Evolutionary conservation across 1,140 invertebrate species (phyloP), one percentile per base, ranked within the genome.

Genomic region (Drosophila bifasciata): DNA sequence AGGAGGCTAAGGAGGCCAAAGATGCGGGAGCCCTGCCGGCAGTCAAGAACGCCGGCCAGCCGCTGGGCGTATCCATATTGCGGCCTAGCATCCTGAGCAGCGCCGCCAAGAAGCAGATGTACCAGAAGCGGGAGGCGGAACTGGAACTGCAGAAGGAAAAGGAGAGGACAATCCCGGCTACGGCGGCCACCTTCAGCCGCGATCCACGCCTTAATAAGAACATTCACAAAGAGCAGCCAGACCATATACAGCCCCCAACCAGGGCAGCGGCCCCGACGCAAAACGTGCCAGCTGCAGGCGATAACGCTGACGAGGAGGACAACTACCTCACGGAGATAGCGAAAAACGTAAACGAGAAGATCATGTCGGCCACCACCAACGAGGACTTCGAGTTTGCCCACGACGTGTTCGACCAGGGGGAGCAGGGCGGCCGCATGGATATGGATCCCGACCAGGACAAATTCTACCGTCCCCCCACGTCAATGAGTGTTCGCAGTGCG

Each of bases 311-410:
- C 21, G 90, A 91, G 56, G 91, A 91, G 39, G 91, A 91, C 63
- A 91, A 90, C 46, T 91, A 90, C 63, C 56, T 91, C 5, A 91
- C 91, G 11, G 88, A 89, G 50, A 91, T 91, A 9, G 91, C 91
- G 0, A 91, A 91, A 53, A 91, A 90, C 48, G 89, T 91, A 1
- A 91, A 91, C 46, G 90, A 91, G 28, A 91, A 91, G 52, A 91
- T 91, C 43, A 91, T 91, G 90, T 90, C 90, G 46, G 74, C 83
- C 0, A 76, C 81, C 13, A 84, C 75, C 7, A 89, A 89, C 60
- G 70, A 88, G 55, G 91, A 91, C 44, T 91, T 91, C 21, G 81
- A 81, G 53, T 90, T 89, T 32, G 85, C 81, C 41, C 71, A 91
- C 63, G 90, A 91, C 59, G 90, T 85, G 25, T 91, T 91, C 43